Percentiles rank a stretch among this genome's conserved stretches.
phyloP scores from a whole-genome alignment of 2,113 vertebrate species.

The Bos indicus region DNA sequence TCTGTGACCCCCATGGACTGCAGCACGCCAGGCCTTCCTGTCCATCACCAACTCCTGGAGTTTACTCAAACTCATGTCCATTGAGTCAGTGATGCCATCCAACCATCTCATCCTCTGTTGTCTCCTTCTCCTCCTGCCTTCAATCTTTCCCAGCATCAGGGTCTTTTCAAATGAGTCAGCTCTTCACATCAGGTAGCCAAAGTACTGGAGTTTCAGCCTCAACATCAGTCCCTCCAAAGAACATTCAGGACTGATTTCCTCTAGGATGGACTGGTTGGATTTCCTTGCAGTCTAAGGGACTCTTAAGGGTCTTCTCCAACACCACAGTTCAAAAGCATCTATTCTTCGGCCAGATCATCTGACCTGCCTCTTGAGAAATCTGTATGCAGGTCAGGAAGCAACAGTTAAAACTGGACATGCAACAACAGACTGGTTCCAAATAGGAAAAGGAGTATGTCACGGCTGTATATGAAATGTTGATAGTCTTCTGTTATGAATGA shows the following conservation, averaged over 20 bases:
- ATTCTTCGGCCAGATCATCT: not conserved
- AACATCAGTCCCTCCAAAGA: not conserved
- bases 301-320: not conserved
- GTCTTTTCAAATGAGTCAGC: not conserved
- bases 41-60: fast-evolving
- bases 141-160: not conserved
- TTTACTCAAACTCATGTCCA: not conserved
- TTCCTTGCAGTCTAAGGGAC: not conserved
- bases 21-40: not conserved
- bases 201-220: not conserved
- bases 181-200: not conserved
- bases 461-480: not conserved
- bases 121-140: not conserved
- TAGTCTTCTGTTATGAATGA: not conserved
- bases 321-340: not conserved
- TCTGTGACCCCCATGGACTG: not conserved
- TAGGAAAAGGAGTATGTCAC: not conserved
- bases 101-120: not conserved
- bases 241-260: not conserved
- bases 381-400: not conserved
- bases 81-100: not conserved
- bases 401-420: not conserved
- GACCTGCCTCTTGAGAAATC: not conserved
- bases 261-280: not conserved
- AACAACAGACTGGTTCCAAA: not conserved